phyloP scores from a whole-genome alignment of 2,888 invertebrate genomes.

The Hymenopus coronatus region DNA sequence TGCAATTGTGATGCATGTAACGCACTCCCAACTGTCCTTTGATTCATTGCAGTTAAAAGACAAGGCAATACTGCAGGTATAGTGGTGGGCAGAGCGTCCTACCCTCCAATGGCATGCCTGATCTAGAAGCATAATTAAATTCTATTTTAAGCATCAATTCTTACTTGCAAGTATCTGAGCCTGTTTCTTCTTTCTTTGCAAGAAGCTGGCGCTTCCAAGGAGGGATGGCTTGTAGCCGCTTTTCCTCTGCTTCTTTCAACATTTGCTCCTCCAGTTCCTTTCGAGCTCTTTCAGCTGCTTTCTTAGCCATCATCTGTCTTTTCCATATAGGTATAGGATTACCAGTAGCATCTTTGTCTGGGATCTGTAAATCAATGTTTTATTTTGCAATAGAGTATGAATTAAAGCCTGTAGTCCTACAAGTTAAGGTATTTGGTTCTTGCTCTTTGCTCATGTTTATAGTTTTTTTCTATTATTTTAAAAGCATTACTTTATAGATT shows the following conservation, averaged over 20 bases:
- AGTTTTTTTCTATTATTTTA: too few species aligned
- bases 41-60: too few species aligned
- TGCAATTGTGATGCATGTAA: too few species aligned
- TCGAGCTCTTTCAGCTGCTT: conserved; percentile 89
- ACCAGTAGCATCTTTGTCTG: conserved; percentile 83
- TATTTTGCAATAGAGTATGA: background rate
- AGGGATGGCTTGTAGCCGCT: conserved; percentile 82
- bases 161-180: conserved; percentile 71
- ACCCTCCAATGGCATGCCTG: too few species aligned
- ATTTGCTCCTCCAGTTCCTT: conserved; percentile 86
- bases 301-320: conserved; percentile 90
- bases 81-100: too few species aligned
- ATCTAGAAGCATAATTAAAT: too few species aligned
- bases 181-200: conserved; percentile 68
- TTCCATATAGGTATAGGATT: conserved; percentile 93
- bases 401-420: too few species aligned
- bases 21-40: too few species aligned
- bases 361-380: conserved; percentile 58
- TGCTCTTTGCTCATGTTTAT: too few species aligned
- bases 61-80: too few species aligned
- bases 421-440: too few species aligned
- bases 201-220: conserved; percentile 91
- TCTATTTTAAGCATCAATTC: conserved; percentile 37
- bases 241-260: conserved; percentile 78
- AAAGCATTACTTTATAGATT: too few species aligned